Conservation (phyloP, 2,797 vertebrate species). For the Cynopterus sphinx region DNA sequence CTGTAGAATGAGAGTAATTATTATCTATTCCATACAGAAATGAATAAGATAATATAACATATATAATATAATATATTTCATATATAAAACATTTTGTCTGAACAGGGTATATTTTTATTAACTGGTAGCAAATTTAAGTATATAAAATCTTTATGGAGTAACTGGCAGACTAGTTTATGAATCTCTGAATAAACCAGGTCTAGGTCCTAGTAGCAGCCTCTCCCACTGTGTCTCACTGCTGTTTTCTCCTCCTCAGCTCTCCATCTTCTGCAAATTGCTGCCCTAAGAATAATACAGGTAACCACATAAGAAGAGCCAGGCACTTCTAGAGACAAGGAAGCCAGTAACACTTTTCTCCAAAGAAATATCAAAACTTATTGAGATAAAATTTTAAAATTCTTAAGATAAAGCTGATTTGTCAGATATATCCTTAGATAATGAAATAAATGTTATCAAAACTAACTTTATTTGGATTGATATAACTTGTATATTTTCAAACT, state of each 20-base stretch:
- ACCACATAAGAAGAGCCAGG: not conserved
- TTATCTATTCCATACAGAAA: not conserved
- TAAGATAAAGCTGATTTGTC: not conserved
- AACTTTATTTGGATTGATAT: not conserved
- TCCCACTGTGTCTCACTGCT: not conserved
- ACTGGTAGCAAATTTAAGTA: not conserved
- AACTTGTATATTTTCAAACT: not conserved
- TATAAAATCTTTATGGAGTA: not conserved
- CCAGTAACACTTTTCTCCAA: not conserved
- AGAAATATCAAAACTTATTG: not conserved
- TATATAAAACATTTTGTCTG: not conserved
- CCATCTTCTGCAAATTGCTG: not conserved
- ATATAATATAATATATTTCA: too few relatives aligned
- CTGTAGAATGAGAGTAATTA: not conserved
- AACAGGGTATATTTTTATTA: not conserved
- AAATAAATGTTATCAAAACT: not conserved
- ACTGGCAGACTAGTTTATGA: not conserved
- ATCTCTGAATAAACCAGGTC: not conserved
- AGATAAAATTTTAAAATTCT: not conserved
- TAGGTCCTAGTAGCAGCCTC: not conserved
- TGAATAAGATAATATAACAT: not conserved
- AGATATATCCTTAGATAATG: not conserved
- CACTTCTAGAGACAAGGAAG: not conserved
- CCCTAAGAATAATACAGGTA: not conserved
- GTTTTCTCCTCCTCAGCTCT: not conserved